Conservation (phyloP, 2,888 invertebrate species). For the Rhodophaea formosa region DNA sequence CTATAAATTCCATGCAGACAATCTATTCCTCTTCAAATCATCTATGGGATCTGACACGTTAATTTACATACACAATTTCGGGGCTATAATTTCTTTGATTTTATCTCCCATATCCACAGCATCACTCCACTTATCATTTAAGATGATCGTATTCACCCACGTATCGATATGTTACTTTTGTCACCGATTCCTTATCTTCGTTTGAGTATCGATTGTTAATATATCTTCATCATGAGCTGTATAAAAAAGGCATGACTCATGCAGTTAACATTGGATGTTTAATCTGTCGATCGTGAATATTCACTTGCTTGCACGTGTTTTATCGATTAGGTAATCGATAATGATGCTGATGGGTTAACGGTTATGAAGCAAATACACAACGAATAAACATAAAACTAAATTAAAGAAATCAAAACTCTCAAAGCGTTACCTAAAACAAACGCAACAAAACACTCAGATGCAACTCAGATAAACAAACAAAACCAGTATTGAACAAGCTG, state of each 20-base stretch:
- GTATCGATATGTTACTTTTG: slow-evolving; percentile 45
- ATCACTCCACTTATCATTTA: slow-evolving; percentile 34
- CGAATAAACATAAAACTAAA: neutral
- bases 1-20: slow-evolving; percentile 3
- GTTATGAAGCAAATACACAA: slow-evolving; percentile 12
- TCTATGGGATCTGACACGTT: slow-evolving; percentile 27
- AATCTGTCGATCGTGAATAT: slow-evolving; percentile 32
- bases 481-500: slow-evolving; percentile 56
- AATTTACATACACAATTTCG: slow-evolving; percentile 46
- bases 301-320: slow-evolving; percentile 25
- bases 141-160: slow-evolving; percentile 40
- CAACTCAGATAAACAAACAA: slow-evolving; percentile 39
- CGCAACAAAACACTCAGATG: slow-evolving; percentile 37
- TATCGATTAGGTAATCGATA: slow-evolving; percentile 29
- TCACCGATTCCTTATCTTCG: slow-evolving; percentile 45
- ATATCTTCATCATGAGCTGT: slow-evolving; percentile 33
- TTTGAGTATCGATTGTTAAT: slow-evolving; percentile 41
- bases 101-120: slow-evolving; percentile 32
- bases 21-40: slow-evolving; percentile 17
- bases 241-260: slow-evolving; percentile 36
- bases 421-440: slow-evolving; percentile 30
- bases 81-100: slow-evolving; percentile 36
- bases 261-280: slow-evolving; percentile 34
- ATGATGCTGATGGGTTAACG: slow-evolving; percentile 19
- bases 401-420: slow-evolving; percentile 7